Evolutionary conservation across 1,140 invertebrate genomes (phyloP).

Genomic region (Bombus vancouverensis): DNA sequence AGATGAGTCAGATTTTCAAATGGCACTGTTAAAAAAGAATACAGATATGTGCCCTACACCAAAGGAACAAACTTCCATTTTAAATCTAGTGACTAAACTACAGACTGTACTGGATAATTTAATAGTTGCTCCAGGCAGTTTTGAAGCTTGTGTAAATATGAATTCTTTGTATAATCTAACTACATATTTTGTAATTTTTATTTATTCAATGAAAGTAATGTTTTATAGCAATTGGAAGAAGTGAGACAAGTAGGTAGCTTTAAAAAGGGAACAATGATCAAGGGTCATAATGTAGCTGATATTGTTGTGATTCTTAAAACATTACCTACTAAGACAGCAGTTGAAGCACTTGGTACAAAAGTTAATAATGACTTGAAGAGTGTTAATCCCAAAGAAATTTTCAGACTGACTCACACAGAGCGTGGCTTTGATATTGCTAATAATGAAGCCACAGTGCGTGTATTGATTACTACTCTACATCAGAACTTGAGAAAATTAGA

Average conservation of each 20-base stretch:
- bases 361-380: slow-evolving; percentile 89
- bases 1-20: slow-evolving; percentile 81
- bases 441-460: slow-evolving; percentile 92
- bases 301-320: slow-evolving; percentile 99
- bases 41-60: slow-evolving; percentile 86
- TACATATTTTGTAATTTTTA: not conserved
- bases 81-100: slow-evolving; percentile 96
- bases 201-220: not conserved
- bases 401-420: slow-evolving; percentile 87
- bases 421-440: slow-evolving; percentile 92
- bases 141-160: slow-evolving; percentile 96
- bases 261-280: slow-evolving; percentile 99
- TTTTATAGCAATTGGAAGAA: slow-evolving; percentile 95
- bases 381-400: slow-evolving; percentile 84
- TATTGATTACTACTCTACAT: slow-evolving; percentile 96
- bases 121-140: slow-evolving; percentile 95
- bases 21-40: slow-evolving; percentile 62
- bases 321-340: slow-evolving; percentile 96
- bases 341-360: slow-evolving; percentile 95
- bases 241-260: slow-evolving; percentile 98
- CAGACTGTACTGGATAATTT: slow-evolving; percentile 96
- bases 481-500: slow-evolving; percentile 97
- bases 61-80: slow-evolving; percentile 94
- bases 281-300: slow-evolving; percentile 97
- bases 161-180: slow-evolving; percentile 33